Evolutionary conservation across 2,113 vertebrate species (phyloP).

Genomic region (Ptyas mucosa): DNA sequence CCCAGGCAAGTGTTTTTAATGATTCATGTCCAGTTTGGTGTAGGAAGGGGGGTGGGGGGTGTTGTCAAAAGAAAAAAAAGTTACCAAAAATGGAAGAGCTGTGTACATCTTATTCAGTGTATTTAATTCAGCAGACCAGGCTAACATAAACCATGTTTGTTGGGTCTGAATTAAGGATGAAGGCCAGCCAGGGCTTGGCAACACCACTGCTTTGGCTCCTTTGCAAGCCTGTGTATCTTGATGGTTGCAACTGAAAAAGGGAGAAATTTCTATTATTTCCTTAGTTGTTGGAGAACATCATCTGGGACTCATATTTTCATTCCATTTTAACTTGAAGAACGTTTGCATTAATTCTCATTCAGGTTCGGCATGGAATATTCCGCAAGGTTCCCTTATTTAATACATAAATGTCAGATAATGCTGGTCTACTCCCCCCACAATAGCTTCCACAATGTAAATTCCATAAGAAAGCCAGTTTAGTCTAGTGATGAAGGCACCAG

Average conservation of each 20-base stretch:
- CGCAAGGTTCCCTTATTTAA: not conserved
- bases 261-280: not conserved
- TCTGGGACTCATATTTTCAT: not conserved
- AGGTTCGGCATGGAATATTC: not conserved
- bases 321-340: fast-evolving
- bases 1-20: constrained; percentile 15
- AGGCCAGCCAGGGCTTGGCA: constrained; percentile 21
- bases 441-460: not conserved
- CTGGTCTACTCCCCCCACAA: not conserved
- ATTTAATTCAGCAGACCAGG: constrained; percentile 39
- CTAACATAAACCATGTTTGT: constrained; percentile 59
- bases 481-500: too few relatives aligned
- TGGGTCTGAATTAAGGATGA: constrained; percentile 58
- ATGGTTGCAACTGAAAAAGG: not conserved
- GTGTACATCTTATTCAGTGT: not conserved
- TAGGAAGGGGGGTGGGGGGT: not conserved
- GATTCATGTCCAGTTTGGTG: not conserved
- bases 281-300: not conserved
- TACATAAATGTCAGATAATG: not conserved
- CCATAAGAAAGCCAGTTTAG: not conserved
- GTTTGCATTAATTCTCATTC: not conserved
- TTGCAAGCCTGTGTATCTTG: constrained; percentile 3
- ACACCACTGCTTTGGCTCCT: constrained; percentile 35
- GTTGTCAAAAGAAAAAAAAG: not conserved
- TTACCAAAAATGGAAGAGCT: not conserved